Evolutionary conservation across 1,140 invertebrate genomes (phyloP).

Genomic region (Heterodera carotae): DNA sequence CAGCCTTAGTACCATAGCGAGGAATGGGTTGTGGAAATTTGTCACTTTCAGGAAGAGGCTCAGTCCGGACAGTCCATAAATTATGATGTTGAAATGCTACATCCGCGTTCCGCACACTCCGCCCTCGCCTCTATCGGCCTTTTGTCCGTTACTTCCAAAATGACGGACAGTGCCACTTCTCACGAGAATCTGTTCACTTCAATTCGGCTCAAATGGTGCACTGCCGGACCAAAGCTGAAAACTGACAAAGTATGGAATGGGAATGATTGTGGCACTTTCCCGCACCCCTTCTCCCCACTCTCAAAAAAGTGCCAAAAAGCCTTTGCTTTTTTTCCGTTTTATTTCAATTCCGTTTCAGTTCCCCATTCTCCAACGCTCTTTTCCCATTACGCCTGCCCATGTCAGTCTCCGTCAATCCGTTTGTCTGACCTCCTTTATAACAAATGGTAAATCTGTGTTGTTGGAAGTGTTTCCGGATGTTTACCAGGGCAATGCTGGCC

Average conservation of each 20-base stretch:
- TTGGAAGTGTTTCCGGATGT: conserved; percentile 42
- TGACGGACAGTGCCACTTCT: conserved; percentile 12
- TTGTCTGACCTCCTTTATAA: conserved; percentile 50
- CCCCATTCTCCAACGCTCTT: conserved; percentile 38
- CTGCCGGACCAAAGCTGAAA: conserved; percentile 46
- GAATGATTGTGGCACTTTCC: background rate
- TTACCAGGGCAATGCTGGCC: background rate
- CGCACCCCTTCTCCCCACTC: too few species aligned
- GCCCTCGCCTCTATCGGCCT: conserved; percentile 28
- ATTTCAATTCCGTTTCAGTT: conserved; percentile 30
- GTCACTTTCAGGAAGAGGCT: conserved; percentile 46
- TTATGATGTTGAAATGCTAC: conserved; percentile 54
- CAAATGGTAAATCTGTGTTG: conserved; percentile 51
- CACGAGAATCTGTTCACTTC: conserved; percentile 34
- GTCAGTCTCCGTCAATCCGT: conserved; percentile 54
- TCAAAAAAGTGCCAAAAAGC: too few species aligned
- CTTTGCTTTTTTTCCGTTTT: background rate
- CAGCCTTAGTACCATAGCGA: too few species aligned
- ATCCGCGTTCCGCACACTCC: conserved; percentile 41
- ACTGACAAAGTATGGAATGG: conserved; percentile 49
- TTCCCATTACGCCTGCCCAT: conserved; percentile 46
- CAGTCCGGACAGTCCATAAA: conserved; percentile 53
- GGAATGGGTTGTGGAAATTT: background rate
- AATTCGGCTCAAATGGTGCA: conserved; percentile 45
- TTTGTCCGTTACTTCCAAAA: conserved; percentile 28